A percentile compares a stretch with the other conserved stretches of the same genome.
phyloP scores from a whole-genome alignment of 2,888 invertebrate species.

The Autographa gamma region DNA sequence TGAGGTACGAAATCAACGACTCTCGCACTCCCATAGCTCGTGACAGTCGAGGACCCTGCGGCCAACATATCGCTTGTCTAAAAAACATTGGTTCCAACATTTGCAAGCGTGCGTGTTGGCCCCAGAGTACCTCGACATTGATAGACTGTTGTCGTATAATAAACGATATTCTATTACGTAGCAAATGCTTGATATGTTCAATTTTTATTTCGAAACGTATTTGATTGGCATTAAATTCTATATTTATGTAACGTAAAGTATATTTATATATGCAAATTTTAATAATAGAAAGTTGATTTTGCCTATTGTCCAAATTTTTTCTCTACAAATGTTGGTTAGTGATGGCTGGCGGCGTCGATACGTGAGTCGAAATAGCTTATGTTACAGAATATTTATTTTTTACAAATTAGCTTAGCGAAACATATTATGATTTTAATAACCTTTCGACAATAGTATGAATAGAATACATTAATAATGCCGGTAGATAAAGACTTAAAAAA shows the following conservation, averaged over 20 bases:
- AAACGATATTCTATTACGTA: conserved; percentile 29
- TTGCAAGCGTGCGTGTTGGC: not conserved
- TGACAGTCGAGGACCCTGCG: conserved; percentile 12
- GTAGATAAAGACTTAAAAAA: too few relatives aligned
- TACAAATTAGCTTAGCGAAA: not conserved
- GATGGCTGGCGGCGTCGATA: conserved; percentile 41
- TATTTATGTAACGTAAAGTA: conserved; percentile 42
- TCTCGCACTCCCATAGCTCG: conserved; percentile 5
- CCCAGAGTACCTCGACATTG: conserved; percentile 25
- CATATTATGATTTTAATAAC: too few relatives aligned
- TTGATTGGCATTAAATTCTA: conserved; percentile 53
- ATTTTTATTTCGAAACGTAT: conserved; percentile 45
- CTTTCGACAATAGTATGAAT: too few relatives aligned
- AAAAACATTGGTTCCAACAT: not conserved
- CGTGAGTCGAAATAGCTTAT: not conserved
- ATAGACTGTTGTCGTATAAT: conserved; percentile 20
- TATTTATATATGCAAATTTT: conserved; percentile 54
- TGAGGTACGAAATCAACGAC: conserved; percentile 90
- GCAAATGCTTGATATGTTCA: conserved; percentile 54
- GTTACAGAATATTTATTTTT: not conserved
- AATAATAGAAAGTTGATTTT: conserved; percentile 43
- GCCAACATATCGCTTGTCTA: not conserved
- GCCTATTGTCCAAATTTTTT: conserved; percentile 40
- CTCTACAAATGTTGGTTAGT: conserved; percentile 48
- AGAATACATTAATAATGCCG: too few relatives aligned